A percentile compares a stretch with the other conserved stretches of the same genome.
These are phyloP conservation scores for Sprattus sprattus DNA, from an alignment of 2,113 vertebrate genomes.

Conservation along the genomic window DNA sequence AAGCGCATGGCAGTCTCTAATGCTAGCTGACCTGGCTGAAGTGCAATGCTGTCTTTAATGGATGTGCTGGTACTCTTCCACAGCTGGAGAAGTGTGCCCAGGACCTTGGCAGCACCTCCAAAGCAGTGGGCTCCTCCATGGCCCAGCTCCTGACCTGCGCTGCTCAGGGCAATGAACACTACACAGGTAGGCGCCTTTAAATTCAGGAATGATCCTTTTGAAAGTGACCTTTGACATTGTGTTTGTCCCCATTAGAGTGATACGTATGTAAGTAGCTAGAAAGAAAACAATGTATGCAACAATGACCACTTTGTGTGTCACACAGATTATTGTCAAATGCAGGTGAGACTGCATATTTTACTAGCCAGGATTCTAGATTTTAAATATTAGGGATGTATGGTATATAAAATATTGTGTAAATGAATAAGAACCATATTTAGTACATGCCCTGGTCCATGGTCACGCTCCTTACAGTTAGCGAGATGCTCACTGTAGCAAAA, in stretches of 20 bases:
- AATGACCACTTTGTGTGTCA: neutral
- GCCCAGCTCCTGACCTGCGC: conserved; percentile 95
- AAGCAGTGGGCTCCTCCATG: conserved; percentile 97
- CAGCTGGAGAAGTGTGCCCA: conserved; percentile 97
- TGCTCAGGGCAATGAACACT: conserved; percentile 96
- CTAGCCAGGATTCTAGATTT: neutral
- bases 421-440: neutral
- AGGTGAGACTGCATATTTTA: neutral
- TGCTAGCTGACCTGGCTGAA: neutral
- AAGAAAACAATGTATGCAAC: neutral
- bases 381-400: neutral
- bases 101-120: conserved; percentile 95
- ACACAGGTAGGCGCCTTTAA: conserved; percentile 80
- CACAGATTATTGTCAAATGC: neutral
- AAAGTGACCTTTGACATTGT: no score
- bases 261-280: no score
- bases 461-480: neutral
- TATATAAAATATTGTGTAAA: neutral
- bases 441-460: neutral
- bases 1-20: neutral
- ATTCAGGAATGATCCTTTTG: neutral
- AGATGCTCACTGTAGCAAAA: neutral
- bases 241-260: no score
- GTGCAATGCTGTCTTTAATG: neutral
- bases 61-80: neutral